Evolutionary conservation across 2,888 invertebrate genomes (phyloP).

Genomic region (Dicranocentrus wangi): DNA sequence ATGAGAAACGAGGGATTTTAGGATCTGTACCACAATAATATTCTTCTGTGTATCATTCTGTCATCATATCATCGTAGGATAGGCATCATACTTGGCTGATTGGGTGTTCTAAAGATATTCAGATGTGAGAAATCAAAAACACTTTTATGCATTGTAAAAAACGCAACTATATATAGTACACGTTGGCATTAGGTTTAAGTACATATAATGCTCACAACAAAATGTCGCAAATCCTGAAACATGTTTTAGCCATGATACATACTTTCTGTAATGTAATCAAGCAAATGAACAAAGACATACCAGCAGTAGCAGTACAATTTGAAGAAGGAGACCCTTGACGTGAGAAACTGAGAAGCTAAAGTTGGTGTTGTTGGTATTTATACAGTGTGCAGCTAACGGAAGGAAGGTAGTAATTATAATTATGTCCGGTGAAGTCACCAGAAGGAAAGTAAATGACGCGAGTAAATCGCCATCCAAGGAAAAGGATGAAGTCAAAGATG

Average conservation of each 20-base stretch:
- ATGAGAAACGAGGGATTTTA: constrained; percentile 3
- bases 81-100: background rate
- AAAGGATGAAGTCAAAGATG: constrained; percentile 4
- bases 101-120: background rate
- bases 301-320: background rate
- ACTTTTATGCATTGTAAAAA: background rate
- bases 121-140: background rate
- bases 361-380: background rate
- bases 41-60: background rate
- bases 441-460: constrained; percentile 24
- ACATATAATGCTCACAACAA: too few relatives aligned
- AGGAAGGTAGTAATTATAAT: background rate
- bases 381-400: background rate
- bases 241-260: too few relatives aligned
- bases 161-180: too few relatives aligned
- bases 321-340: background rate
- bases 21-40: background rate
- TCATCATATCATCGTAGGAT: background rate
- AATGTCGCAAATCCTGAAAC: too few relatives aligned
- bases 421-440: constrained; percentile 51
- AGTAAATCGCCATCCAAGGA: constrained; percentile 1
- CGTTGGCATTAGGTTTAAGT: too few relatives aligned
- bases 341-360: background rate
- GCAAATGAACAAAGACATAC: background rate
- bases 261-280: background rate